Percentiles rank a stretch among this genome's conserved stretches.
Evolutionary conservation across 2,888 invertebrate species (phyloP).

Genomic region (Chorisops tibialis): DNA sequence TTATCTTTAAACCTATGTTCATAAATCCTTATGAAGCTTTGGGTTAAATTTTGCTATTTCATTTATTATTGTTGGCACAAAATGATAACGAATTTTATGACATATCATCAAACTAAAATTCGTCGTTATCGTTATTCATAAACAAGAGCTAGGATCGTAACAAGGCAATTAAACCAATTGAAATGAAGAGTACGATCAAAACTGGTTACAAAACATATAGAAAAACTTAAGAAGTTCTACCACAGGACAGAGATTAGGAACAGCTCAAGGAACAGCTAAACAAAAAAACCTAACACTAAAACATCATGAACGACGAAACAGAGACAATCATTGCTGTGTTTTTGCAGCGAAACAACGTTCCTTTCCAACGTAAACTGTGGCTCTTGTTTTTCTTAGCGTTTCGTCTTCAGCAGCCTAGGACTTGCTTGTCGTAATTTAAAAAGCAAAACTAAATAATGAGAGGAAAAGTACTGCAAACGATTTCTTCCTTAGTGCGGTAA

Average conservation of each 20-base stretch:
- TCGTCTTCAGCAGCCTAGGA: slow-evolving; percentile 1
- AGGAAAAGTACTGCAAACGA: slow-evolving; percentile 6
- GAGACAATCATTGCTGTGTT: not conserved
- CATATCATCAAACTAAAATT: no score
- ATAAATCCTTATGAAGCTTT: no score
- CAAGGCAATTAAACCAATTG: slow-evolving; percentile 10
- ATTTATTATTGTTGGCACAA: no score
- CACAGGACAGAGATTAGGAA: not conserved
- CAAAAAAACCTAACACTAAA: not conserved
- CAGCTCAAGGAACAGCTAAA: not conserved
- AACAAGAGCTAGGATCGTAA: not conserved
- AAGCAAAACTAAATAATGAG: slow-evolving; percentile 8
- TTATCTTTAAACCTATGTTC: no score
- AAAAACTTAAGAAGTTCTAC: no score
- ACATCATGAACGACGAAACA: slow-evolving; percentile 10
- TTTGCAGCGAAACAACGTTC: not conserved
- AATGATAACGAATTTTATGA: no score
- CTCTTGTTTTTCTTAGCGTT: slow-evolving; percentile 11
- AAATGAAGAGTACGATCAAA: slow-evolving; percentile 6
- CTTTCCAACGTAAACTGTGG: not conserved
- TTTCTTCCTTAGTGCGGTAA: slow-evolving; percentile 6
- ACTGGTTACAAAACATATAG: not conserved
- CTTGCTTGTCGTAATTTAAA: not conserved
- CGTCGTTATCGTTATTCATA: not conserved
- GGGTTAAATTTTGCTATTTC: no score